These are phyloP conservation scores for Anableps anableps DNA, from an alignment of 2,797 vertebrate genomes.

Conservation along the genomic window DNA sequence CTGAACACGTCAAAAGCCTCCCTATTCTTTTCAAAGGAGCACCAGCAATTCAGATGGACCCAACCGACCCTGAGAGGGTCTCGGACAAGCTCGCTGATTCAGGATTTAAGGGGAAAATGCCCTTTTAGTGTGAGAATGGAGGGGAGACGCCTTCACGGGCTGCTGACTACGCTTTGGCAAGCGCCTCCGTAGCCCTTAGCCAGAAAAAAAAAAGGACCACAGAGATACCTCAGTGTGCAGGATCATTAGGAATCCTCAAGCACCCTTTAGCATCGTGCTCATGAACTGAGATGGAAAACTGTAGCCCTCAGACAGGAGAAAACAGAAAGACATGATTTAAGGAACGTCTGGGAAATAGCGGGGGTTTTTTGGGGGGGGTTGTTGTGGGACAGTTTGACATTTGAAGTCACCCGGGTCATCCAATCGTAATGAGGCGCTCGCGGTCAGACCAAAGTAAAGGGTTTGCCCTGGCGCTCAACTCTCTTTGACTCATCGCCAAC, in stretches of 20 bases:
- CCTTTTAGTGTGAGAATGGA: constrained; percentile 88
- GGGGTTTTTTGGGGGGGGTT: constrained; percentile 15
- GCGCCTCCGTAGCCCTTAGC: constrained; percentile 84
- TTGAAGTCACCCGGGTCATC: constrained; percentile 82
- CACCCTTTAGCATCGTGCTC: constrained; percentile 90
- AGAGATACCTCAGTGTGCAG: constrained; percentile 87
- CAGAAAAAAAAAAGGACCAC: constrained; percentile 78
- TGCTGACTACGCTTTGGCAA: constrained; percentile 89
- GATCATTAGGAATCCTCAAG: constrained; percentile 89
- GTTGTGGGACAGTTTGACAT: constrained; percentile 78
- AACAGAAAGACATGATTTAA: constrained; percentile 66
- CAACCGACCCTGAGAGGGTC: constrained; percentile 55
- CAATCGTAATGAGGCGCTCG: constrained; percentile 87
- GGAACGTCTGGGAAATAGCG: constrained; percentile 84
- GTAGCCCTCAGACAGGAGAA: constrained; percentile 51
- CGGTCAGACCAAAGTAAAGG: constrained; percentile 78
- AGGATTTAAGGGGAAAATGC: constrained; percentile 80
- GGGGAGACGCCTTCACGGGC: constrained; percentile 96
- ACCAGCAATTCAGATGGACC: constrained; percentile 60
- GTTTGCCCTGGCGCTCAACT: constrained; percentile 84
- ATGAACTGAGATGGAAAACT: constrained; percentile 59
- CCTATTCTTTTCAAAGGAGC: constrained; percentile 74
- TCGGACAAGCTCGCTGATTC: constrained; percentile 70
- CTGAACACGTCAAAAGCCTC: constrained; percentile 83
- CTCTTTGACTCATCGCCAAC: constrained; percentile 65